Evolutionary conservation across 2,888 invertebrate genomes (phyloP).

Genomic region (Tromatobia lineatoria): DNA sequence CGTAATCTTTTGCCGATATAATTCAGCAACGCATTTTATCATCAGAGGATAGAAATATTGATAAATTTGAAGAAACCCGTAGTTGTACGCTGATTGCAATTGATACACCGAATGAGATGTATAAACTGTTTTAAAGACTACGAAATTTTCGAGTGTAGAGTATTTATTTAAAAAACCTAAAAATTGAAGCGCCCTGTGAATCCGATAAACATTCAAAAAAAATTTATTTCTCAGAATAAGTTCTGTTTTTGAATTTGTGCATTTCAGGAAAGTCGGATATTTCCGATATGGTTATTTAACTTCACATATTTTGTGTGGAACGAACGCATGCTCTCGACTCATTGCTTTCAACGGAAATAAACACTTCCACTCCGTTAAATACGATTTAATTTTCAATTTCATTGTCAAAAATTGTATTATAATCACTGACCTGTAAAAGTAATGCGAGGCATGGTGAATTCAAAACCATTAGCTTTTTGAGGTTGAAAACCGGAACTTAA

Average conservation of each 20-base stretch:
- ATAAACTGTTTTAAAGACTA: too few species aligned
- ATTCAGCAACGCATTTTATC: too few species aligned
- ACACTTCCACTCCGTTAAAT: not conserved
- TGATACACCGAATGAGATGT: too few species aligned
- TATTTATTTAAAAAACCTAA: too few species aligned
- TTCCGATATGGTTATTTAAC: not conserved
- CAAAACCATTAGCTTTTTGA: not conserved
- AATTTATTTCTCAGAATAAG: not conserved
- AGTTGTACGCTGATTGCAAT: too few species aligned
- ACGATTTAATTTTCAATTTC: not conserved
- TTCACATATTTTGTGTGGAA: not conserved
- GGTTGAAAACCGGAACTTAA: too few species aligned
- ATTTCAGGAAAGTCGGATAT: not conserved
- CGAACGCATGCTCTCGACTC: not conserved
- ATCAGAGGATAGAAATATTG: too few species aligned
- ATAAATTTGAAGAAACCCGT: too few species aligned
- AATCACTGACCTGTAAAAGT: not conserved
- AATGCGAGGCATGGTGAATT: too few species aligned
- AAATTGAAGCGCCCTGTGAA: not conserved
- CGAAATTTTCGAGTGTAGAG: too few species aligned
- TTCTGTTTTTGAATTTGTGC: not conserved
- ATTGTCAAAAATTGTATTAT: not conserved
- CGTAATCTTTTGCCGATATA: too few species aligned
- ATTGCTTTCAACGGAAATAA: not conserved
- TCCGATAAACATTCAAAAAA: not conserved